Conservation (phyloP, 2,888 invertebrate species). For the Adelognathus sp. region DNA sequence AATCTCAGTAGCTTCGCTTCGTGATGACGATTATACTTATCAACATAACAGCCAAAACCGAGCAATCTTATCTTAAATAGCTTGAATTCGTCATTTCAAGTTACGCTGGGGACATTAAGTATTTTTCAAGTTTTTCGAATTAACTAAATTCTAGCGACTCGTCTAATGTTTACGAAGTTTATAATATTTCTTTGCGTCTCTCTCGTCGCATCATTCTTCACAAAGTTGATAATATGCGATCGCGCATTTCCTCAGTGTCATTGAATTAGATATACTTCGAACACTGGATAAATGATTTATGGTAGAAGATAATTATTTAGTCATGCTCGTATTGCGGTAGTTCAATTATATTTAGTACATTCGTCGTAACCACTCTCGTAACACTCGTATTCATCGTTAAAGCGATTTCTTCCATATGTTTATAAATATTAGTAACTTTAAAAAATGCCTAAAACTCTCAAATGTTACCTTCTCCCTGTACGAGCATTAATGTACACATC, state of each 20-base stretch:
- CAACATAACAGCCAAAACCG: conserved; percentile 69
- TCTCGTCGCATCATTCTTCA: conserved; percentile 2
- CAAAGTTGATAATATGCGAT: conserved; percentile 7
- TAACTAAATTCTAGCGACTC: conserved; percentile 53
- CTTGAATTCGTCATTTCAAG: conserved; percentile 66
- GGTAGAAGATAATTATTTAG: neutral
- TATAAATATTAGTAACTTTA: conserved; percentile 44
- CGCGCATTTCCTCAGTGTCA: neutral
- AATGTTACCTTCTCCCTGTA: neutral
- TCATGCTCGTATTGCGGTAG: neutral
- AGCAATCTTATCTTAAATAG: conserved; percentile 67
- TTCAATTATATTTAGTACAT: neutral
- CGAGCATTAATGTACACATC: conserved; percentile 16
- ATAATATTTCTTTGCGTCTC: conserved; percentile 32
- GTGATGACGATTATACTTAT: conserved; percentile 64
- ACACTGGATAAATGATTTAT: conserved; percentile 6
- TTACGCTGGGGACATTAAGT: conserved; percentile 61
- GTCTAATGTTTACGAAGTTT: conserved; percentile 58
- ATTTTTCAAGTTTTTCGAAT: conserved; percentile 49
- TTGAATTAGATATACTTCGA: neutral
- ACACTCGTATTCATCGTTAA: neutral
- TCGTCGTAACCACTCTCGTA: neutral
- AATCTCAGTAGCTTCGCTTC: conserved; percentile 55
- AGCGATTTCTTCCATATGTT: neutral
- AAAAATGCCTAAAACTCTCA: conserved; percentile 51